These are phyloP conservation scores for Leucania comma DNA, from an alignment of 2,888 invertebrate species.

Conservation along the genomic window DNA sequence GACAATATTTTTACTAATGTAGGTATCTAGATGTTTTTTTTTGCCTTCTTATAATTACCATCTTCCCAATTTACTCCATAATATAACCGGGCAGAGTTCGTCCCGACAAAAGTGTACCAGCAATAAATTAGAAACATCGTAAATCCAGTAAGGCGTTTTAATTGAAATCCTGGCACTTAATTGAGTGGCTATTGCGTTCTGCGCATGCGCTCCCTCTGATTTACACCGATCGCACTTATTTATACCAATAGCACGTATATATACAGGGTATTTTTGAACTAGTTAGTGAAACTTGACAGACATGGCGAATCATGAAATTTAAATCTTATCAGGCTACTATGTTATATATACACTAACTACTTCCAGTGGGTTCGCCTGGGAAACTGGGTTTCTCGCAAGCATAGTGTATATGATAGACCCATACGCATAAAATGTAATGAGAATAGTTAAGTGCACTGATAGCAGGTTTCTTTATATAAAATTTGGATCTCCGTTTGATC, in stretches of 20 bases:
- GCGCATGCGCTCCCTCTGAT: constrained; percentile 84
- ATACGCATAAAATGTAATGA: too few relatives aligned
- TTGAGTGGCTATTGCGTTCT: constrained; percentile 78
- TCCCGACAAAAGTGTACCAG: constrained; percentile 63
- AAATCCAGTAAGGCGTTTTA: constrained; percentile 87
- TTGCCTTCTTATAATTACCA: too few relatives aligned
- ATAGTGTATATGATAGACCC: too few relatives aligned
- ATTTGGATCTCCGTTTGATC: too few relatives aligned
- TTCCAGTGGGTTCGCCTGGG: too few relatives aligned
- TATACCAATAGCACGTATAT: constrained; percentile 64
- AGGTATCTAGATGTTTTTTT: not conserved
- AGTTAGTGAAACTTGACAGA: not conserved
- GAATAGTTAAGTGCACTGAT: too few relatives aligned
- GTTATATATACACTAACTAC: too few relatives aligned
- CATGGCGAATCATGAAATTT: too few relatives aligned
- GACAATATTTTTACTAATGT: too few relatives aligned
- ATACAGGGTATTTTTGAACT: constrained; percentile 21
- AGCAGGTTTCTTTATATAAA: too few relatives aligned
- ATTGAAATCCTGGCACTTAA: constrained; percentile 88
- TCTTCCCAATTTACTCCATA: constrained; percentile 31
- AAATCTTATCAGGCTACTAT: too few relatives aligned
- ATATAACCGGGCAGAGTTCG: constrained; percentile 40
- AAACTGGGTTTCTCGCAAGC: too few relatives aligned
- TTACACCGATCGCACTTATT: constrained; percentile 83
- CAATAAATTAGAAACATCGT: constrained; percentile 84